A percentile compares a stretch with the other conserved stretches of the same genome.
Conservation (phyloP, 2,888 invertebrate genomes). For the Andrena camellia region DNA sequence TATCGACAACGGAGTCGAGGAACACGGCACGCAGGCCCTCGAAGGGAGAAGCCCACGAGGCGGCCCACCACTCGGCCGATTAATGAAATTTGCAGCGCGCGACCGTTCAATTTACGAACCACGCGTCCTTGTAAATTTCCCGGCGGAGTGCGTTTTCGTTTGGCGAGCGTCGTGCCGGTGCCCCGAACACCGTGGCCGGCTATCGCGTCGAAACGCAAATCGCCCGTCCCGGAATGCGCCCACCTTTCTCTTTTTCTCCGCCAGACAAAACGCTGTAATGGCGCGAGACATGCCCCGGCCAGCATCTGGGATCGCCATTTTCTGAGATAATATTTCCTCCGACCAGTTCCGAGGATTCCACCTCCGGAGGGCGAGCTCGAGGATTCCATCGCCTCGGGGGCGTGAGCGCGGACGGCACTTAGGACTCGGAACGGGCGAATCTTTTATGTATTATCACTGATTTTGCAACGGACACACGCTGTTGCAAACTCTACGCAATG, state of each 20-base stretch:
- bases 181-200: background rate
- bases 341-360: constrained; percentile 25
- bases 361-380: background rate
- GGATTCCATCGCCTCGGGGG: background rate
- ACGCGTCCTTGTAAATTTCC: constrained; percentile 60
- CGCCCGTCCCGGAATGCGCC: constrained; percentile 39
- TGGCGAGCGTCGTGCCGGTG: constrained; percentile 39
- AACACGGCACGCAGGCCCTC: background rate
- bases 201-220: constrained; percentile 44
- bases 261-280: constrained; percentile 56
- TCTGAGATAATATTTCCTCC: constrained; percentile 55
- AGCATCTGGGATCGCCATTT: constrained; percentile 52
- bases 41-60: background rate
- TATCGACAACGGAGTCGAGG: constrained; percentile 6
- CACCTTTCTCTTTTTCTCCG: constrained; percentile 50
- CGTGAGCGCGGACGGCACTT: background rate
- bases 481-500: too few species aligned
- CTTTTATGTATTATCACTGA: too few species aligned
- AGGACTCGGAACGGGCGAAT: too few species aligned
- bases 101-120: constrained; percentile 55
- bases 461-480: too few species aligned
- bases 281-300: constrained; percentile 23
- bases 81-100: constrained; percentile 64
- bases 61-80: constrained; percentile 21
- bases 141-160: constrained; percentile 39